Percentiles rank a stretch among this genome's conserved stretches.
phyloP scores from a whole-genome alignment of 2,113 vertebrate species.

The Phocoena phocoena region DNA sequence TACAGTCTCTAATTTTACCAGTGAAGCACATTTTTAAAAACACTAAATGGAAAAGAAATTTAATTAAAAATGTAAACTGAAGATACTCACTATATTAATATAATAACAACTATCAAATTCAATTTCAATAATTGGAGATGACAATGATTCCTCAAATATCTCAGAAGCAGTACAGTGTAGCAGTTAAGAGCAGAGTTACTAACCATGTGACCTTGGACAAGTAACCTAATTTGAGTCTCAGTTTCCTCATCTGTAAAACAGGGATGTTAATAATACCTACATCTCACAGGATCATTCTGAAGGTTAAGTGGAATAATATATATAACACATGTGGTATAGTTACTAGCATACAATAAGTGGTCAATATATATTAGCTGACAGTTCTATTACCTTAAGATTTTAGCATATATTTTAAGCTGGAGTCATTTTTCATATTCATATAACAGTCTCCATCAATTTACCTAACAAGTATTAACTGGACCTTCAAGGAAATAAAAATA shows the following conservation, averaged over 20 bases:
- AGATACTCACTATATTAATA: constrained; percentile 34
- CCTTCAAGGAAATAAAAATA: constrained; percentile 39
- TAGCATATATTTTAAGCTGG: background rate
- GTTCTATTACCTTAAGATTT: constrained; percentile 24
- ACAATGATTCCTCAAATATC: constrained; percentile 12
- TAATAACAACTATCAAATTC: constrained; percentile 7
- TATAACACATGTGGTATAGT: background rate
- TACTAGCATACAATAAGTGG: background rate
- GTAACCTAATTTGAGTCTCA: constrained; percentile 27
- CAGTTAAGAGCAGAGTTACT: background rate
- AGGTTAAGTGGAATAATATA: background rate
- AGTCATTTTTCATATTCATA: background rate
- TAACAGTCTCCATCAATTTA: constrained; percentile 12
- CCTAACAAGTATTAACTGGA: constrained; percentile 46
- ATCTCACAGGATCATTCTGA: background rate
- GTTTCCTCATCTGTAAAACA: constrained; percentile 40
- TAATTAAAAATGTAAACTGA: constrained; percentile 35
- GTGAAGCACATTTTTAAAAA: constrained; percentile 42
- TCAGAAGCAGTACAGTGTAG: background rate
- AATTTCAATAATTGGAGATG: constrained; percentile 37
- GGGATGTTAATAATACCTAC: background rate
- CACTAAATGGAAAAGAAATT: constrained; percentile 30
- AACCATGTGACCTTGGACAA: background rate
- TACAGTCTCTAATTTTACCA: constrained; percentile 9
- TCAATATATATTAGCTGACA: background rate